These are phyloP conservation scores for Hephaestus fuliginosus DNA, from an alignment of 2,797 vertebrate genomes.

Conservation along the genomic window DNA sequence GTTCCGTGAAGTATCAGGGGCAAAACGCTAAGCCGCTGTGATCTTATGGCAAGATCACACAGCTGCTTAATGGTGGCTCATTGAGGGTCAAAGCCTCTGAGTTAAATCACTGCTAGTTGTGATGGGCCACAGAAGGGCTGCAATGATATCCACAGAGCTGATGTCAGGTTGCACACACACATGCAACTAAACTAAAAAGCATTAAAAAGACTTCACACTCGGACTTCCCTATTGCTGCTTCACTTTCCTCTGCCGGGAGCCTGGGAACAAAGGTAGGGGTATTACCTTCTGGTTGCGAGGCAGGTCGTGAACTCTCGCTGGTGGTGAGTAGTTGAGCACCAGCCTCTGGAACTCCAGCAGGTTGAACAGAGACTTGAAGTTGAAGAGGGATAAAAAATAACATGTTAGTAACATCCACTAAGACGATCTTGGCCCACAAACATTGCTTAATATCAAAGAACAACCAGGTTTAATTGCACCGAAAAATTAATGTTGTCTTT, in stretches of 20 bases:
- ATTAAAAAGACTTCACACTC: background rate
- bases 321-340: constrained; percentile 95
- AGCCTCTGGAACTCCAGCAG: constrained; percentile 98
- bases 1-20: constrained; percentile 11
- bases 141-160: constrained; percentile 12
- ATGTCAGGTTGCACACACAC: background rate
- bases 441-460: background rate
- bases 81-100: constrained; percentile 32
- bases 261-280: background rate
- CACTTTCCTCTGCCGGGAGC: background rate
- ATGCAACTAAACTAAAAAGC: background rate
- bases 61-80: constrained; percentile 41
- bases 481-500: background rate
- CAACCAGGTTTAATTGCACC: background rate
- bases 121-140: constrained; percentile 3
- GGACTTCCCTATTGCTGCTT: background rate
- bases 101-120: constrained; percentile 33
- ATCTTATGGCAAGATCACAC: constrained; percentile 31
- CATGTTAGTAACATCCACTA: background rate
- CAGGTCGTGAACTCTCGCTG: constrained; percentile 92
- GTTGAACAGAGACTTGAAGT: constrained; percentile 94
- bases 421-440: background rate
- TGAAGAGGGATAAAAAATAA: background rate
- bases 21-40: constrained; percentile 44
- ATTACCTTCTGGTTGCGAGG: constrained; percentile 98